Percentiles rank a stretch among this genome's conserved stretches.
Evolutionary conservation across 2,888 invertebrate genomes (phyloP).

Genomic region (Mimas tiliae): DNA sequence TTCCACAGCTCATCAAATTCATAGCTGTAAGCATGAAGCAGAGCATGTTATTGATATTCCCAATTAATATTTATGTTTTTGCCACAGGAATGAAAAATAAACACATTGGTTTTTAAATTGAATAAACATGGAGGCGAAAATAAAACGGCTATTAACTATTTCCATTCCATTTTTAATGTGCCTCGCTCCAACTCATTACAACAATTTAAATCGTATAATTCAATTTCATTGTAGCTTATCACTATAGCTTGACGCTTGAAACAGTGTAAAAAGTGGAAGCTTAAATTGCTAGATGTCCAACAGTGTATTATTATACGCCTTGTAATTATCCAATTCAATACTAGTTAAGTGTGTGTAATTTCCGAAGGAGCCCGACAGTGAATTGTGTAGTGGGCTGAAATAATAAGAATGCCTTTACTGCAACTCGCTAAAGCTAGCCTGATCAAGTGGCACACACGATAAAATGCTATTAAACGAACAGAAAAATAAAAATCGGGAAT

Average conservation of each 20-base stretch:
- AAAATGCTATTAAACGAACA: slow-evolving; percentile 45
- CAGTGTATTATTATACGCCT: slow-evolving; percentile 61
- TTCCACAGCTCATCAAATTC: slow-evolving; percentile 4
- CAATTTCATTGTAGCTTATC: slow-evolving; percentile 20
- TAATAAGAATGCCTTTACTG: slow-evolving; percentile 59
- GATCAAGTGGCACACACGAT: slow-evolving; percentile 41
- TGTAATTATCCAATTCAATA: slow-evolving; percentile 76
- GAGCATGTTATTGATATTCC: not conserved
- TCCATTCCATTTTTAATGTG: slow-evolving; percentile 1
- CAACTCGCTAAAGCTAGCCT: slow-evolving; percentile 52
- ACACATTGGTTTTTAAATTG: not conserved
- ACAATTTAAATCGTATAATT: slow-evolving; percentile 21
- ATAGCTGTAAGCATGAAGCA: not conserved
- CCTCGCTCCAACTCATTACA: slow-evolving; percentile 7
- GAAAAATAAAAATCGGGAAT: slow-evolving; percentile 13
- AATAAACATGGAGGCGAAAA: not conserved
- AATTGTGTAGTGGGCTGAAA: slow-evolving; percentile 56
- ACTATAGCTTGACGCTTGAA: slow-evolving; percentile 53
- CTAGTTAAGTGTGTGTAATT: slow-evolving; percentile 71
- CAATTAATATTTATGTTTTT: not conserved
- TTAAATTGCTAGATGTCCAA: slow-evolving; percentile 61
- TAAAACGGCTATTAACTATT: slow-evolving; percentile 9
- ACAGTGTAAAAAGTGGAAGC: slow-evolving; percentile 49
- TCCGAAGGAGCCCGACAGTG: slow-evolving; percentile 59
- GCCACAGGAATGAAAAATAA: slow-evolving; percentile 1